Evolutionary conservation across 1,140 invertebrate genomes (phyloP).

Genomic region (Cheumatopsyche charites): DNA sequence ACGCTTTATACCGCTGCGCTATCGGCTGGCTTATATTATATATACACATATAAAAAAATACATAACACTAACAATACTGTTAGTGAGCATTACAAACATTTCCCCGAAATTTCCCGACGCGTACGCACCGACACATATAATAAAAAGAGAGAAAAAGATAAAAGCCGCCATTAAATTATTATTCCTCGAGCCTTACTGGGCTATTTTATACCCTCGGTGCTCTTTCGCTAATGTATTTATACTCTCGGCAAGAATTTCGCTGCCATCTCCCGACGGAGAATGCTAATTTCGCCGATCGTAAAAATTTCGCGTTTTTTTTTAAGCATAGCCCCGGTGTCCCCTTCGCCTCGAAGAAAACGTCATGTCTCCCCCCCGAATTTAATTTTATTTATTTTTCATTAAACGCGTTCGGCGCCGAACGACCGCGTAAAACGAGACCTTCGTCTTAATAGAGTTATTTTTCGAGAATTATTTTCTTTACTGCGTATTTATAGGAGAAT

Average conservation of each 20-base stretch:
- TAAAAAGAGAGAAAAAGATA: not conserved
- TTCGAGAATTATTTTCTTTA: not conserved
- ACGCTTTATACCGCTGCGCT: too few relatives aligned
- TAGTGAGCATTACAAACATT: too few relatives aligned
- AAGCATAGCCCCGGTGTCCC: not conserved
- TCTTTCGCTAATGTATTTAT: conserved; percentile 35
- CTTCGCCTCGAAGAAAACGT: not conserved
- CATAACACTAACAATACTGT: too few relatives aligned
- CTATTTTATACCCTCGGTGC: conserved; percentile 21
- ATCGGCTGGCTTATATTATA: too few relatives aligned
- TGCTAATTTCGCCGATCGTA: conserved; percentile 29
- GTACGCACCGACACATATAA: too few relatives aligned
- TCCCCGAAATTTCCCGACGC: too few relatives aligned
- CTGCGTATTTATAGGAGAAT: not conserved
- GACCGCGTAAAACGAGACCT: not conserved
- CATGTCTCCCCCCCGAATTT: not conserved
- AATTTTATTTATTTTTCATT: conserved; percentile 26
- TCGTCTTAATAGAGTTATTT: conserved; percentile 15
- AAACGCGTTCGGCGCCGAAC: not conserved
- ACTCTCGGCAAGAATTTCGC: conserved; percentile 27
- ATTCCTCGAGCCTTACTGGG: conserved; percentile 32
- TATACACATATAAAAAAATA: too few relatives aligned
- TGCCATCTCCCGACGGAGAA: conserved; percentile 12
- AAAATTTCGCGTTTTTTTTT: conserved; percentile 17
- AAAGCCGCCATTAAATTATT: conserved; percentile 33